Evolutionary conservation across 1,140 invertebrate genomes (phyloP).

Genomic region (Venustaconcha ellipsiformis): DNA sequence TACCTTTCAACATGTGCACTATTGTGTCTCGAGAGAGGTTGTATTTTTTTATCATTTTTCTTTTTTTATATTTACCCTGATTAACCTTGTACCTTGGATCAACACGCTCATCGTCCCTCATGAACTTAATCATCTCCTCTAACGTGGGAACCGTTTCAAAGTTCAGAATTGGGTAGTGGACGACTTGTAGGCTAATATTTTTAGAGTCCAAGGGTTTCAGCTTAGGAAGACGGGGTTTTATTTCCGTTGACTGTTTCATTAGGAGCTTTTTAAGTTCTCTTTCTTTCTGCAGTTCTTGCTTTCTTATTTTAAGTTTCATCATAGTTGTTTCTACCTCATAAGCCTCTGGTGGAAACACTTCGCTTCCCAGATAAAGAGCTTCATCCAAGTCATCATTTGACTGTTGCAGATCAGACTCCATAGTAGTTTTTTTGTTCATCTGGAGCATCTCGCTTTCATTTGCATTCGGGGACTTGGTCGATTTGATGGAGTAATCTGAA

Average conservation of each 20-base stretch:
- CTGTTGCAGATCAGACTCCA: neutral
- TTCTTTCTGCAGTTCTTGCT: constrained; percentile 16
- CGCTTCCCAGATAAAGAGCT: constrained; percentile 19
- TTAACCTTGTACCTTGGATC: constrained; percentile 17
- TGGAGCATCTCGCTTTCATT: too few relatives aligned
- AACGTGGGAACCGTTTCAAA: constrained; percentile 21
- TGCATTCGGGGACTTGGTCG: too few relatives aligned
- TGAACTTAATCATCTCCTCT: constrained; percentile 19
- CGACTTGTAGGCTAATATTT: neutral
- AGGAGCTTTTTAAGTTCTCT: neutral
- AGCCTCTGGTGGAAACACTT: neutral
- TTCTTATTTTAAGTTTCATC: constrained; percentile 11
- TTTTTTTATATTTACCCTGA: neutral
- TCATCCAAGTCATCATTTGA: constrained; percentile 18
- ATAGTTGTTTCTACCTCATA: neutral
- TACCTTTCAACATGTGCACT: too few relatives aligned
- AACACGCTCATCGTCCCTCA: constrained; percentile 20
- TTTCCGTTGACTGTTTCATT: neutral
- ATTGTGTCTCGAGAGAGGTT: neutral
- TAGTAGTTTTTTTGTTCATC: neutral
- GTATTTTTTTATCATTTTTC: constrained; percentile 17
- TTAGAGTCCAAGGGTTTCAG: constrained; percentile 2
- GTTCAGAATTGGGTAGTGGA: constrained; percentile 13
- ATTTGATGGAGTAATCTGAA: too few relatives aligned
- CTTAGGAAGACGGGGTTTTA: neutral